Evolutionary conservation across 2,888 invertebrate genomes (phyloP), one percentile per base, ranked within the genome.

Genomic region (Sarcophaga carnaria): DNA sequence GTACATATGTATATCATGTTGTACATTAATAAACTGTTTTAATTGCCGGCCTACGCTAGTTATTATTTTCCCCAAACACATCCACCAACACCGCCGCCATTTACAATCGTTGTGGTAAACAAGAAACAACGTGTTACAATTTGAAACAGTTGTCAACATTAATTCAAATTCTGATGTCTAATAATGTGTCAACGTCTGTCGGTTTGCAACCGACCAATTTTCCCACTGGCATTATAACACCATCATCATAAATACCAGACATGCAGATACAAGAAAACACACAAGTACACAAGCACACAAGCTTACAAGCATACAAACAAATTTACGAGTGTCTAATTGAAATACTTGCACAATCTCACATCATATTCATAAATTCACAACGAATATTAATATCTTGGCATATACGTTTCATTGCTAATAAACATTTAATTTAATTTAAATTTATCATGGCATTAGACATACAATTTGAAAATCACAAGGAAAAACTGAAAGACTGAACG

Each of bases 101-200:
- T 37, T 37, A 10, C 8, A 37, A 37, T 8, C 37, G 2, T 37
- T 37, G 37, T 37, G 37, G 37, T 37, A 37, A 37, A 37, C 37
- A 37, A 25, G 20, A 10, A 49, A 70, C 67, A 70, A 45, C 64
- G 37, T 71, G 60, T 75, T 70, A 66, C 67, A 20, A 76, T 76
- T 20, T 71, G 75, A 81, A 84, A 76, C 87, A 87, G 87, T 76
- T 87, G 87, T 84, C 87, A 83, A 75, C 86, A 86, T 88, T 88
- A 88, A 88, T 88, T 88, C 81, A 83, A 79, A 86, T 83, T 88
- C 60, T 83, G 69, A 76, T 84, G 75, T 84, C 79, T 83, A 86
- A 88, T 83, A 88, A 83, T 83, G 80, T 86, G 88, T 83, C 86
- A 83, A 67, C 86, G 76, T 80, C 72, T 66, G n/a, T 37, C 37